Conservation (phyloP, 2,113 vertebrate species). For the Amazona vittata region DNA sequence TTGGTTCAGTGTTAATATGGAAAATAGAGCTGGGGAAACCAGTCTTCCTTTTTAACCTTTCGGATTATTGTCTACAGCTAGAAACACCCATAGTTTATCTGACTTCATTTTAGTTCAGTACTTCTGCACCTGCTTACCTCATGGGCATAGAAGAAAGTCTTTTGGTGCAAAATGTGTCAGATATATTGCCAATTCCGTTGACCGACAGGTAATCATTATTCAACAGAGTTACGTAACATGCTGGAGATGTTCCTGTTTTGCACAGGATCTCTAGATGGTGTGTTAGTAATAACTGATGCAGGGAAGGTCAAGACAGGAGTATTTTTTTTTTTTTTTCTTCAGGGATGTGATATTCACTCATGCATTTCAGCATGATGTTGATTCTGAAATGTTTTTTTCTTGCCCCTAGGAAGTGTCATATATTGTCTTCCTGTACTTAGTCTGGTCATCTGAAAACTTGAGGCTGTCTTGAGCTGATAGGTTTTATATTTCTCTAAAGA, state of each 20-base stretch:
- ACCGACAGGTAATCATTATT: neutral
- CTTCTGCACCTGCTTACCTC: neutral
- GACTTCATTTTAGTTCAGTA: neutral
- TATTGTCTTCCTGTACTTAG: neutral
- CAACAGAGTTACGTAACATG: neutral
- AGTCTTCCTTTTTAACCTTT: neutral
- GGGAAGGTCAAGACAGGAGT: neutral
- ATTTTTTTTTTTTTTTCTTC: neutral
- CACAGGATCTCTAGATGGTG: neutral
- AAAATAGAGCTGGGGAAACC: neutral
- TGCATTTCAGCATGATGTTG: neutral
- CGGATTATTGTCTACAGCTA: neutral
- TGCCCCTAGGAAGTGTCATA: neutral
- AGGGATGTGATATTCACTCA: neutral
- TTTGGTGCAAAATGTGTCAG: neutral
- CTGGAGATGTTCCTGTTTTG: neutral
- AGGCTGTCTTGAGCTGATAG: neutral
- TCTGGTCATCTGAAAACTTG: neutral
- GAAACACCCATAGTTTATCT: neutral
- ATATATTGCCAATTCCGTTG: neutral
- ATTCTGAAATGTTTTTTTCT: neutral
- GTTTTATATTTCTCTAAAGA: neutral
- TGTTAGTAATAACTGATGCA: neutral
- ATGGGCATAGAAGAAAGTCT: fast-evolving
- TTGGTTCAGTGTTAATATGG: neutral